phyloP scores from a whole-genome alignment of 2,113 vertebrate species.

The Gnathonemus echidnorhynchus region DNA sequence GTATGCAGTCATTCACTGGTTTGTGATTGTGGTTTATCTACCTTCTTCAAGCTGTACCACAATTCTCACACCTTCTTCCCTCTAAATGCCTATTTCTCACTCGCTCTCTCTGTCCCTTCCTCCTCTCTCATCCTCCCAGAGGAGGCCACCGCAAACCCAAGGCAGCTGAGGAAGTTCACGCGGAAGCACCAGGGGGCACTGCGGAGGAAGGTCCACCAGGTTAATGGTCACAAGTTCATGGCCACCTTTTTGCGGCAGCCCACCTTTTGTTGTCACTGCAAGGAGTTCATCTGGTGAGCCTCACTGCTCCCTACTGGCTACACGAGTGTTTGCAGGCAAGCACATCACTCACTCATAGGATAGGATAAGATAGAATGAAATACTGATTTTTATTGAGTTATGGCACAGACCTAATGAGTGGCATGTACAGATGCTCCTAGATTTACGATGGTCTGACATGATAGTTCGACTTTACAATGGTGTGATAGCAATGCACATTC shows the following conservation, averaged over 20 bases:
- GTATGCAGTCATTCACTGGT: background rate
- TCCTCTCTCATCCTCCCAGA: conserved; percentile 32
- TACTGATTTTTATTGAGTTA: background rate
- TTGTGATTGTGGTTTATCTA: background rate
- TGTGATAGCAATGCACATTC: background rate
- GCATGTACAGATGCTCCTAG: background rate
- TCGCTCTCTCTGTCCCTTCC: background rate
- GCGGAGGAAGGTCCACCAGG: conserved; percentile 81
- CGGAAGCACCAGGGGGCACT: conserved; percentile 84
- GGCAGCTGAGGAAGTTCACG: conserved; percentile 75
- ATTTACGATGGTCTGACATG: background rate
- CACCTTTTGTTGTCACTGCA: conserved; percentile 95
- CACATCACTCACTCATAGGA: background rate
- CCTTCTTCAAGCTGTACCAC: background rate
- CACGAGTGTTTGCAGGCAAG: background rate
- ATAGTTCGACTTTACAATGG: background rate
- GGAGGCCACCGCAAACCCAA: conserved; percentile 48
- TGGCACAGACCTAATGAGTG: background rate
- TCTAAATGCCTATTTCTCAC: background rate
- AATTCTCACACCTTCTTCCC: background rate
- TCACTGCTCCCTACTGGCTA: background rate
- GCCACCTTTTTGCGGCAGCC: conserved; percentile 89
- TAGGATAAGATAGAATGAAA: background rate
- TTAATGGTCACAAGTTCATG: conserved; percentile 98
- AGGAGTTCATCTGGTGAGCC: conserved; percentile 91